Percentiles rank a stretch among this genome's conserved stretches.
Conservation (phyloP, 2,888 invertebrate species). For the Drosophila fungiperda region DNA sequence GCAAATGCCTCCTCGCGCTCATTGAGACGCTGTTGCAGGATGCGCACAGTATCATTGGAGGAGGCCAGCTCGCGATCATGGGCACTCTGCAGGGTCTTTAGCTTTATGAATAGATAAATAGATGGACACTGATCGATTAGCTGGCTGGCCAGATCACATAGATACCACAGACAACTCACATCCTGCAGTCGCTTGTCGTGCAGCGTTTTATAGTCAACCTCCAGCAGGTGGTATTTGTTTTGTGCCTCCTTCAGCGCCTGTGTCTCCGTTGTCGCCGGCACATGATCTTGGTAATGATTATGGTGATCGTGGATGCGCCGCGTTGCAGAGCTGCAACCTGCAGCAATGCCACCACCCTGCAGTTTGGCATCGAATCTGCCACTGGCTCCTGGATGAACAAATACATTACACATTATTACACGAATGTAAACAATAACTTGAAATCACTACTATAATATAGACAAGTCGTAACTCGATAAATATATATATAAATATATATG, state of each 20-base stretch:
- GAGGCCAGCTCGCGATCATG: conserved; percentile 89
- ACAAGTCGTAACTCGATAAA: background rate
- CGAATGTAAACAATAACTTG: background rate
- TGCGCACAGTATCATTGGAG: conserved; percentile 84
- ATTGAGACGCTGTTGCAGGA: conserved; percentile 84
- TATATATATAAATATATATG: background rate
- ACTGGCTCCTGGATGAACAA: background rate
- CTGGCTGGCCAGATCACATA: background rate
- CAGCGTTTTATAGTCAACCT: conserved; percentile 90
- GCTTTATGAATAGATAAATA: conserved; percentile 83
- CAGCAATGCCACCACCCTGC: conserved; percentile 13
- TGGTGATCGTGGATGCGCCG: conserved; percentile 61
- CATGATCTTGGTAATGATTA: conserved; percentile 79
- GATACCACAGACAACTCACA: conserved; percentile 86
- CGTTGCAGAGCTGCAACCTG: conserved; percentile 27
- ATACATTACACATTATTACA: background rate
- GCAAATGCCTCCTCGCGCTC: conserved; percentile 85
- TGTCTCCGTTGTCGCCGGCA: conserved; percentile 82
- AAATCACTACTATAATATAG: background rate
- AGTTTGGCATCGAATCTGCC: conserved; percentile 17
- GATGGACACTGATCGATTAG: conserved; percentile 5
- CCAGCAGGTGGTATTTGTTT: conserved; percentile 90
- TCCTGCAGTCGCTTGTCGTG: conserved; percentile 93
- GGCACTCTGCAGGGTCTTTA: conserved; percentile 90
- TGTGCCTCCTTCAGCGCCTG: conserved; percentile 85